A percentile compares a stretch with the other conserved stretches of the same genome.
Evolutionary conservation across 2,888 invertebrate species (phyloP).

Genomic region (Tetrapedia diversipes): DNA sequence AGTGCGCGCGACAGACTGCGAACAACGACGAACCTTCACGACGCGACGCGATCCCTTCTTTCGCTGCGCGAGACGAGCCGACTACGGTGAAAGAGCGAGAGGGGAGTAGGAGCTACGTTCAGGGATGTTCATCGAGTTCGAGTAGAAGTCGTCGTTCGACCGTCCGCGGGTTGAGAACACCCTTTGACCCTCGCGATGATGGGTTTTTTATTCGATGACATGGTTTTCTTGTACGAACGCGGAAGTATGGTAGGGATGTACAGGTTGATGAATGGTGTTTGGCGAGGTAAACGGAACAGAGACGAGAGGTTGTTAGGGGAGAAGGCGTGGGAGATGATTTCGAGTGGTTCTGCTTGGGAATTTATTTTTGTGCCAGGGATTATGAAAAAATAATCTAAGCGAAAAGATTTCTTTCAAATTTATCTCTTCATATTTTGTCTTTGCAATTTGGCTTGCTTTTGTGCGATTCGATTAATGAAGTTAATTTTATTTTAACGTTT

Average conservation of each 20-base stretch:
- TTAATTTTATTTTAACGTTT: no score
- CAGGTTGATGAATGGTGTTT: neutral
- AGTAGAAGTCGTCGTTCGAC: neutral
- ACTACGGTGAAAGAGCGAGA: no score
- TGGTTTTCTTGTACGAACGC: neutral
- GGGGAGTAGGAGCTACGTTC: neutral
- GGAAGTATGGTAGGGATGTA: neutral
- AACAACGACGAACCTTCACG: constrained; percentile 40
- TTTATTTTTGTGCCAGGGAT: no score
- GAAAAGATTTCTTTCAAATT: no score
- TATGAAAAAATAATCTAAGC: no score
- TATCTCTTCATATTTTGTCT: no score
- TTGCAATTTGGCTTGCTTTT: no score
- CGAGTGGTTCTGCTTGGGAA: no score
- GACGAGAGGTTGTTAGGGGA: no score
- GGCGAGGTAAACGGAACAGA: no score
- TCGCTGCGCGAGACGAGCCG: neutral
- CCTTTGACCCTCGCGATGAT: no score
- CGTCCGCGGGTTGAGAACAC: neutral
- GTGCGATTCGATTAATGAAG: no score
- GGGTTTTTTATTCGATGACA: neutral
- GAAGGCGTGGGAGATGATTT: neutral
- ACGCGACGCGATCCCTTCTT: constrained; percentile 10
- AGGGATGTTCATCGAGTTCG: neutral
- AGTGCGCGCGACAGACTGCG: constrained; percentile 24